Base-by-base conservation (phyloP, 2,797 vertebrate species). In the Microcaecilia unicolor region DNA sequence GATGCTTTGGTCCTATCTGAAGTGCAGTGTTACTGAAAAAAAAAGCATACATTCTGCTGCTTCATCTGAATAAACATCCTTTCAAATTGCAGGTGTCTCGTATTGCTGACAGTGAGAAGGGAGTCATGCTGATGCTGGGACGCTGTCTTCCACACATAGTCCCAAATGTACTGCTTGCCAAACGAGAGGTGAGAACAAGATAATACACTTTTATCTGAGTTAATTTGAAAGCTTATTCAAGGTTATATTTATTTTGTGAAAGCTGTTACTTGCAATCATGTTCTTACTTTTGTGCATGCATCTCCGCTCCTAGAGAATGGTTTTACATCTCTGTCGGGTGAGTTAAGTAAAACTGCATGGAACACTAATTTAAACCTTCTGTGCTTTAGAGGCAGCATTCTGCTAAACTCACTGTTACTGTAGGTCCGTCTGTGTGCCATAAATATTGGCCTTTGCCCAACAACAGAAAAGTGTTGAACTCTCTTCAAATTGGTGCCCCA, bases 141-240 rank as follows among this genome's bases (percentile, higher is more conserved):
- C 93, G 96, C 52, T 99, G 96, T 73, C 80, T 99, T 38, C 96
- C 96, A 46, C 94, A 98, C 76, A 99, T 98, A 24, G 96, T 98
- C 41, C 96, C 96, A 8, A 99, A 99, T 4, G 96, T 99, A 44
- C 88, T 99, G 3, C 84, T 99, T 35, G 96, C 96, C 48, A 99
- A 99, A 58, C 80, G 96, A 82, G 96, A 99, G 95, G 96, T 99
- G 82, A 88, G 61, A 17, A 55, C n/a, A n/a, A 11, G 21, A 18
- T 5, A 7, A 3, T 25, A 15, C 5, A n/a, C 15, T 32, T 22
- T 15, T 22, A n/a, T n/a, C n/a, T n/a, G n/a, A n/a, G n/a, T n/a
- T n/a, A n/a, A n/a, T n/a, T n/a, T n/a, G n/a, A n/a, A 16, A 11
- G 21, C 2, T 29, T 34, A 37, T 24, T n/a, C n/a, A n/a, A n/a